A percentile compares a stretch with the other conserved stretches of the same genome.
Conservation (phyloP, 2,888 invertebrate genomes). For the Seira musarum region DNA sequence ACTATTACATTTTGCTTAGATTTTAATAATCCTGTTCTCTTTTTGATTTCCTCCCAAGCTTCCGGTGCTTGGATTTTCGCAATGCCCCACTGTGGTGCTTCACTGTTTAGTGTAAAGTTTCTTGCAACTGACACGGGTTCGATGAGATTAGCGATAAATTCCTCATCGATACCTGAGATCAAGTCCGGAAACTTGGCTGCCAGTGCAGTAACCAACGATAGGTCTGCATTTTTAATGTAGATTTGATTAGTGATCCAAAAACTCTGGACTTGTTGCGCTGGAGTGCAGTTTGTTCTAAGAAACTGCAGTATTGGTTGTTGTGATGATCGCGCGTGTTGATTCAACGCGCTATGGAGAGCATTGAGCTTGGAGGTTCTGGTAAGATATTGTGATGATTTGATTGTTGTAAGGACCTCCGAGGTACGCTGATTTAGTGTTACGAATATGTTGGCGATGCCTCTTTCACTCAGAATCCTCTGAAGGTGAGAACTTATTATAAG, state of each 20-base stretch:
- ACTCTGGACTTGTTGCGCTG: background rate
- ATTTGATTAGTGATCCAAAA: slow-evolving; percentile 56
- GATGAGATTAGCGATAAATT: slow-evolving; percentile 27
- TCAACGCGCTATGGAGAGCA: background rate
- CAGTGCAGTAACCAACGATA: slow-evolving; percentile 2
- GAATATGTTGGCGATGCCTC: slow-evolving; percentile 31
- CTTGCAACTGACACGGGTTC: slow-evolving; percentile 5
- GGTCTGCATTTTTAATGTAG: slow-evolving; percentile 33
- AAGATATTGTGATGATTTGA: background rate
- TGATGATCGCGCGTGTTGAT: slow-evolving; percentile 15
- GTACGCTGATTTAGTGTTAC: slow-evolving; percentile 25
- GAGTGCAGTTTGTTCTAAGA: background rate
- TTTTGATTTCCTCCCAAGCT: slow-evolving; percentile 27
- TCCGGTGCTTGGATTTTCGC: slow-evolving; percentile 33
- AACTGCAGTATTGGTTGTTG: slow-evolving; percentile 24
- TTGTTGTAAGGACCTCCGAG: background rate
- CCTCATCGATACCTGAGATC: slow-evolving; percentile 41
- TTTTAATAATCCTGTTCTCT: slow-evolving; percentile 2
- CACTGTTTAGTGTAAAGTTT: background rate
- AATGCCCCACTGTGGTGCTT: slow-evolving; percentile 35
- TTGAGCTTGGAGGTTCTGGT: slow-evolving; percentile 14
- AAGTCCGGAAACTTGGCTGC: background rate
- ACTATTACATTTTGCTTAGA: slow-evolving; percentile 9
- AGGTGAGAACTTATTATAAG: no score
- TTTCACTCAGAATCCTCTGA: no score